Percentiles rank a stretch among this genome's conserved stretches.
Conservation (phyloP, 2,113 vertebrate genomes). For the Poecile atricapillus region DNA sequence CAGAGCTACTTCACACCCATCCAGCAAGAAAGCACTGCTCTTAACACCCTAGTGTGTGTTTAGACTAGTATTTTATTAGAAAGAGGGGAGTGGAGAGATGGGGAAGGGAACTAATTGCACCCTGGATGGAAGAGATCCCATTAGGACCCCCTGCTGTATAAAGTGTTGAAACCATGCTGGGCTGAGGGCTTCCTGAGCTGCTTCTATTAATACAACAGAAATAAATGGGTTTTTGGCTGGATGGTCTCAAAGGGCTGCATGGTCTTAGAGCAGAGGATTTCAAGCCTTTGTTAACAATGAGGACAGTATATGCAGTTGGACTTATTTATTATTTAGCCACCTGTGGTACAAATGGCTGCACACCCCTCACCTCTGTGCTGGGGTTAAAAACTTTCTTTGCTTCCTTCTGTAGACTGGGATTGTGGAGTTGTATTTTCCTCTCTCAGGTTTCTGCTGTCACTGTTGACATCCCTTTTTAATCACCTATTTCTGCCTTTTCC, state of each 20-base stretch:
- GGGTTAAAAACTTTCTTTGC: neutral
- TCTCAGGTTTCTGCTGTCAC: neutral
- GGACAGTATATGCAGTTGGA: neutral
- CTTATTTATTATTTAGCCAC: neutral
- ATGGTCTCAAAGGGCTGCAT: neutral
- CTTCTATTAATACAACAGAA: constrained; percentile 41
- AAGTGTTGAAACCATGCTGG: constrained; percentile 38
- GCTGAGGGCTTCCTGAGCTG: neutral
- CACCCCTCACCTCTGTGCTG: neutral
- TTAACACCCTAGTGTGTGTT: constrained; percentile 29
- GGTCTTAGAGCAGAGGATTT: constrained; percentile 1
- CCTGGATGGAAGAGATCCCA: constrained; percentile 19
- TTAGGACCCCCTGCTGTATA: constrained; percentile 42
- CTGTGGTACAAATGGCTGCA: neutral
- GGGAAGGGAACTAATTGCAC: constrained; percentile 18
- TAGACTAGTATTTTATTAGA: constrained; percentile 26
- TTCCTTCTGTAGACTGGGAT: neutral
- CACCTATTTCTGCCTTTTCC: neutral
- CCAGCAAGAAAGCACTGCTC: neutral
- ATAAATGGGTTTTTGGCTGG: neutral
- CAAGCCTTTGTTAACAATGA: neutral
- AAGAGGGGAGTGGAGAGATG: neutral
- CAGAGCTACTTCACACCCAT: neutral
- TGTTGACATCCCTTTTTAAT: neutral
- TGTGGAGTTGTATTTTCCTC: neutral